Percentiles rank a stretch among this genome's conserved stretches.
These are phyloP conservation scores for Pempheris klunzingeri DNA, from an alignment of 2,797 vertebrate species.

Conservation along the genomic window DNA sequence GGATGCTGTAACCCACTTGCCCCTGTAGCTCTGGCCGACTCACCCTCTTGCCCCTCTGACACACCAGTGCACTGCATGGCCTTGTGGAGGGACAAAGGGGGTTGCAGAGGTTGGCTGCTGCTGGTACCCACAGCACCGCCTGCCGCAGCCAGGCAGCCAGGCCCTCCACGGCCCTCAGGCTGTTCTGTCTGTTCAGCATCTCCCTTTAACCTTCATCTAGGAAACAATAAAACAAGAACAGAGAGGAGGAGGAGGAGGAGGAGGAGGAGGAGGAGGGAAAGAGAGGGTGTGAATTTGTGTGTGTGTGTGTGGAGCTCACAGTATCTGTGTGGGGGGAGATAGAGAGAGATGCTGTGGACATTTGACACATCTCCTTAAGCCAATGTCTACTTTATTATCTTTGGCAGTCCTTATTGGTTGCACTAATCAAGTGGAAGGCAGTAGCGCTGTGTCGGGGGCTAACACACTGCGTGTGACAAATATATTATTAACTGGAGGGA, in stretches of 20 bases:
- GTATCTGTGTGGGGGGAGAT: conserved; percentile 62
- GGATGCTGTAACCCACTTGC: conserved; percentile 70
- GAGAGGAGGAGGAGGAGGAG: conserved; percentile 66
- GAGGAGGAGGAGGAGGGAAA: conserved; percentile 27
- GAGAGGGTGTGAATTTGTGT: conserved; percentile 63
- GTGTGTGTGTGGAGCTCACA: conserved; percentile 27
- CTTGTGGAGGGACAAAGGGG: conserved; percentile 40
- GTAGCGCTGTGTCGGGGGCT: conserved; percentile 76
- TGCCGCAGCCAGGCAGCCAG: conserved; percentile 56
- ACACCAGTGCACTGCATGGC: conserved; percentile 59
- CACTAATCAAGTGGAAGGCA: conserved; percentile 89
- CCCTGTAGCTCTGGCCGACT: conserved; percentile 64
- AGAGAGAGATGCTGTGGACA: conserved; percentile 80
- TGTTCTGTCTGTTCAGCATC: conserved; percentile 88
- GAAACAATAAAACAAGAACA: conserved; percentile 87
- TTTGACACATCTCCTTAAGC: conserved; percentile 90
- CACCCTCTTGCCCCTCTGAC: conserved; percentile 77
- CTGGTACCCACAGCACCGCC: conserved; percentile 59
- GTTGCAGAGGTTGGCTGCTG: conserved; percentile 49
- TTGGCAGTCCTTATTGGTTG: conserved; percentile 89
- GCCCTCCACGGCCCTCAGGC: conserved; percentile 69
- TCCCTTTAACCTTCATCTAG: conserved; percentile 88
- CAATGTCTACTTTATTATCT: conserved; percentile 89
- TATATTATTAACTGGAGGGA: conserved; percentile 88
- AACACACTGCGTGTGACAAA: conserved; percentile 86